phyloP scores from a whole-genome alignment of 2,113 vertebrate species.

The Vanacampus margaritifer region DNA sequence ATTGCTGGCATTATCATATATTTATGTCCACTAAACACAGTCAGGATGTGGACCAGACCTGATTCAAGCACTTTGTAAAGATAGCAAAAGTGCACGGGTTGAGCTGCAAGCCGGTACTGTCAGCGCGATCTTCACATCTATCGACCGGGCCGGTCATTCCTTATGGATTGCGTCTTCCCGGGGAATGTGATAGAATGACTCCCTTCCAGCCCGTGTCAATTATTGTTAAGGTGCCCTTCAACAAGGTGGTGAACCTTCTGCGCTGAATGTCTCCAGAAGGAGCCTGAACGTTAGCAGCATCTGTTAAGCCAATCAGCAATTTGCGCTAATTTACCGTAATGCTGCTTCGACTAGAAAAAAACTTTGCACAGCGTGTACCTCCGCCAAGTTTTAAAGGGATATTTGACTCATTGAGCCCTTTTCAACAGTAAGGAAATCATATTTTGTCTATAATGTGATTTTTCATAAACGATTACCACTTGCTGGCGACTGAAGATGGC shows the following conservation, averaged over 20 bases:
- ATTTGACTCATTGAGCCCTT: no score
- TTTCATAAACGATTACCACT: no score
- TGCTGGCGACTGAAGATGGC: no score
- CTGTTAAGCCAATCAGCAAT: neutral
- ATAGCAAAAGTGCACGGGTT: neutral
- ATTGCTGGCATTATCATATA: slow-evolving; percentile 6
- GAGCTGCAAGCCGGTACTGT: no score
- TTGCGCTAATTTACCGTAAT: neutral
- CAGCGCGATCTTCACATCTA: neutral
- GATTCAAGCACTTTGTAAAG: neutral
- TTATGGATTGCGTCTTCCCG: neutral
- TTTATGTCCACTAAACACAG: neutral
- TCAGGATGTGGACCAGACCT: neutral
- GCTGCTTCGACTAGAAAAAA: neutral
- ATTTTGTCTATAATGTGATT: no score
- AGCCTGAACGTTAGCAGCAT: neutral
- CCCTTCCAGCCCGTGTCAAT: neutral
- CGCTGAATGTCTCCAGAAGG: neutral
- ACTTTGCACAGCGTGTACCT: no score
- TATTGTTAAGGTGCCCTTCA: slow-evolving; percentile 11
- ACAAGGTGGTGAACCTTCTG: slow-evolving; percentile 1
- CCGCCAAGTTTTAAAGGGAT: no score
- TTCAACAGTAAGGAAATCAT: no score
- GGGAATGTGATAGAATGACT: neutral
- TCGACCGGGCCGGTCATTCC: neutral